Evolutionary conservation across 30 jellyfish, hydroid and myxozoan species (phyloP).

Genomic region (Aurelia sp.): DNA sequence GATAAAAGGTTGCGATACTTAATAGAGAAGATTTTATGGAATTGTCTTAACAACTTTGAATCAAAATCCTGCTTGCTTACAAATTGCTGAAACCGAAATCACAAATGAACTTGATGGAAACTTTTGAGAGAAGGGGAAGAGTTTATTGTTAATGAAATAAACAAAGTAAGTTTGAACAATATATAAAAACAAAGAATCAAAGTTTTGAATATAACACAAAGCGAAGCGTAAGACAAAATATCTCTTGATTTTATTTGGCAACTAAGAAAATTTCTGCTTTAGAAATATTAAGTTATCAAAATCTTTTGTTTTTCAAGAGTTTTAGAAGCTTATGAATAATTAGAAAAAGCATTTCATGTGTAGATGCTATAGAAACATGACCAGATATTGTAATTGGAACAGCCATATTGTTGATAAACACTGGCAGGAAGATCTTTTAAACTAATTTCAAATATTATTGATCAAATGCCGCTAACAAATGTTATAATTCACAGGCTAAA

Average conservation of each 20-base stretch:
- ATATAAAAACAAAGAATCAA: background rate
- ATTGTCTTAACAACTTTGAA: too few relatives aligned
- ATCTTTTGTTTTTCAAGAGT: too few relatives aligned
- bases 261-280: too few relatives aligned
- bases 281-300: too few relatives aligned
- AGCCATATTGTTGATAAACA: background rate
- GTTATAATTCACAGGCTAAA: background rate
- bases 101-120: too few relatives aligned
- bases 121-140: too few relatives aligned
- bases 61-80: too few relatives aligned
- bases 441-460: background rate
- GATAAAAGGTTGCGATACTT: too few relatives aligned
- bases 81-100: too few relatives aligned
- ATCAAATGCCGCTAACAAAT: conserved; percentile 1
- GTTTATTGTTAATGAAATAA: too few relatives aligned
- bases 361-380: background rate
- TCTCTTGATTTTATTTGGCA: background rate
- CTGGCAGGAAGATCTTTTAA: background rate
- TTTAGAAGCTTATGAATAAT: background rate
- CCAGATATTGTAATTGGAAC: background rate
- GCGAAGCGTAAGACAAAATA: conserved; percentile 1
- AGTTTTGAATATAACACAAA: background rate
- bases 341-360: background rate
- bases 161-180: too few relatives aligned
- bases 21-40: too few relatives aligned